phyloP scores from a whole-genome alignment of 2,797 vertebrate species.

The Hippoglossus hippoglossus region DNA sequence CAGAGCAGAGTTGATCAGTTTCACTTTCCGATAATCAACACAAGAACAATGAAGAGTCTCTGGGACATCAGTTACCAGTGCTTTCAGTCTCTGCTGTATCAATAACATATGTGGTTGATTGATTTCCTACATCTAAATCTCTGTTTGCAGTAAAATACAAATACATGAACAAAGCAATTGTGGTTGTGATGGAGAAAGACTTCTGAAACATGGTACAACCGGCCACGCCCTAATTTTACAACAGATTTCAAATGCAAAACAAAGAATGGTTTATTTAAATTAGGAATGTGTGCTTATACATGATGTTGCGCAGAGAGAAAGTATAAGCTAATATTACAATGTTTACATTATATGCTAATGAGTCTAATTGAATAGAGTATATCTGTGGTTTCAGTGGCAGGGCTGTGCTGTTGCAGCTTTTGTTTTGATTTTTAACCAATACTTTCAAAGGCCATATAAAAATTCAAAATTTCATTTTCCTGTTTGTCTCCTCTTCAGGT shows the following conservation, averaged over 20 bases:
- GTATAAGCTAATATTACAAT: background rate
- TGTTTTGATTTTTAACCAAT: background rate
- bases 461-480: background rate
- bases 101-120: no score
- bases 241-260: background rate
- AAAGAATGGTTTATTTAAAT: background rate
- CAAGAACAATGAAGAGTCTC: slow-evolving; percentile 27
- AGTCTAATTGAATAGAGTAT: background rate
- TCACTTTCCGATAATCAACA: slow-evolving; percentile 7
- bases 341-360: background rate
- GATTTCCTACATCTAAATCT: slow-evolving; percentile 2
- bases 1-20: slow-evolving; percentile 10
- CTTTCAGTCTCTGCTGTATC: background rate
- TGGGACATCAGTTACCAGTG: background rate
- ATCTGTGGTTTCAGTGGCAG: background rate
- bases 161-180: background rate
- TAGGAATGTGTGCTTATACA: background rate
- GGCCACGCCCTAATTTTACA: background rate
- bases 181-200: background rate
- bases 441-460: background rate
- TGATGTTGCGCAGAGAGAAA: background rate
- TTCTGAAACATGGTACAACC: background rate
- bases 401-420: background rate
- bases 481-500: slow-evolving; percentile 32
- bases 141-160: slow-evolving; percentile 4